Evolutionary conservation across 1,140 invertebrate genomes (phyloP).

Genomic region (Ericerus pela): DNA sequence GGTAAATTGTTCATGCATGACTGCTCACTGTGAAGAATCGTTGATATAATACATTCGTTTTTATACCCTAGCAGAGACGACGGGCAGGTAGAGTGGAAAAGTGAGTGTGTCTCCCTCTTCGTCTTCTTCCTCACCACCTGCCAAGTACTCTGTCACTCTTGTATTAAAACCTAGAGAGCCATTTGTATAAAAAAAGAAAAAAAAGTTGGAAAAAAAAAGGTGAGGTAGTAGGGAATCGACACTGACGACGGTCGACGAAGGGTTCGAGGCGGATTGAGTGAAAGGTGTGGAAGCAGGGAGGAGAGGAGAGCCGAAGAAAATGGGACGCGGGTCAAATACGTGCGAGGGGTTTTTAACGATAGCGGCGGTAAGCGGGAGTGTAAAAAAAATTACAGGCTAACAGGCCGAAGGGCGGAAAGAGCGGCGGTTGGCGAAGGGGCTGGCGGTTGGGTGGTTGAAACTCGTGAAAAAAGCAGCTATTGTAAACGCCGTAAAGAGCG

Average conservation of each 20-base stretch:
- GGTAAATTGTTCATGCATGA: constrained; percentile 11
- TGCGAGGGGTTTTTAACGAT: not conserved
- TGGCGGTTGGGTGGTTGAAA: not conserved
- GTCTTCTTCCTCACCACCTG: too few relatives aligned
- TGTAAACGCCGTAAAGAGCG: constrained; percentile 4
- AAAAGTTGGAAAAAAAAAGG: not conserved
- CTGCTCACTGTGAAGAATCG: constrained; percentile 6
- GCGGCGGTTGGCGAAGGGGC: not conserved
- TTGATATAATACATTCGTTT: constrained; percentile 9
- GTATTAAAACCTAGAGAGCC: too few relatives aligned
- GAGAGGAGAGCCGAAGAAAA: not conserved
- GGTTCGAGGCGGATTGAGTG: not conserved
- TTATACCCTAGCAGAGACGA: too few relatives aligned
- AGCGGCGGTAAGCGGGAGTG: too few relatives aligned
- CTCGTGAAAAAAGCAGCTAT: constrained; percentile 10
- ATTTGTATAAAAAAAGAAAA: not conserved
- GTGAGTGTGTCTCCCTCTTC: too few relatives aligned
- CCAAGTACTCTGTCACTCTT: too few relatives aligned
- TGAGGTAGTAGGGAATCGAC: too few relatives aligned
- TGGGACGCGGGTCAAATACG: constrained; percentile 3
- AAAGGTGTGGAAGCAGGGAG: not conserved
- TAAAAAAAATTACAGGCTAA: too few relatives aligned
- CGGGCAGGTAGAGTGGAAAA: too few relatives aligned
- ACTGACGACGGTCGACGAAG: not conserved
- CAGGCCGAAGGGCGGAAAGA: too few relatives aligned